Evolutionary conservation across 2,888 invertebrate genomes (phyloP), one percentile per base, ranked within the genome.

Genomic region (Trachelus troglodyta): DNA sequence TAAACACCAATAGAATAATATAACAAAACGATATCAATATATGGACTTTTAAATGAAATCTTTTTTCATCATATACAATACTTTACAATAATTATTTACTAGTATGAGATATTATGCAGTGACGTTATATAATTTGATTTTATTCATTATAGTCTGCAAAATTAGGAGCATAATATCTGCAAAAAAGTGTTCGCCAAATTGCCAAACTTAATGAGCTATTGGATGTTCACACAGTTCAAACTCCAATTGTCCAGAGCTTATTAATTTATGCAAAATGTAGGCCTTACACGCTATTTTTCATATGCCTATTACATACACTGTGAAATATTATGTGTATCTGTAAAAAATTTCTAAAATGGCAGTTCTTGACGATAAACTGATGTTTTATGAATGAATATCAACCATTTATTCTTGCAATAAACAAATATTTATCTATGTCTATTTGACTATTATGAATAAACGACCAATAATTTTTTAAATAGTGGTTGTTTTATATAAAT

Each of bases 41-140:
- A 6, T 71, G 15, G 31, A 71, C 30, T 71, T 12, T 33, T 71
- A 71, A 71, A 71, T 11, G 34, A 33, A 30, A 71, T 12, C 6
- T 71, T 71, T 34, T 9, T 34, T 30, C 30, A 11, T 71, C 71
- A 71, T 71, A 30, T 11, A 71, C 31, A 71, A 30, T 34, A 71
- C 34, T 71, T 33, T 71, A 71, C 71, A 71, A 71, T 71, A 34
- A 71, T 71, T 71, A 9, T 34, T 71, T 31, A 71, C 71, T 33
- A 71, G 34, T 71, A 71, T 71, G 31, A 11, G 12, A 71, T 33
- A 71, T 23, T 71, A 33, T 71, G 71, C 34, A 71, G 34, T 71
- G 71, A 71, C 3, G 23, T 31, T 23, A 71, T n/a, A n/a, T 23
- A 71, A 71, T 71, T 34, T 34, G 30, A 56, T 56, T 56, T 56